phyloP scores from a whole-genome alignment of 2,797 vertebrate genomes.

The Galago senegalensis region DNA sequence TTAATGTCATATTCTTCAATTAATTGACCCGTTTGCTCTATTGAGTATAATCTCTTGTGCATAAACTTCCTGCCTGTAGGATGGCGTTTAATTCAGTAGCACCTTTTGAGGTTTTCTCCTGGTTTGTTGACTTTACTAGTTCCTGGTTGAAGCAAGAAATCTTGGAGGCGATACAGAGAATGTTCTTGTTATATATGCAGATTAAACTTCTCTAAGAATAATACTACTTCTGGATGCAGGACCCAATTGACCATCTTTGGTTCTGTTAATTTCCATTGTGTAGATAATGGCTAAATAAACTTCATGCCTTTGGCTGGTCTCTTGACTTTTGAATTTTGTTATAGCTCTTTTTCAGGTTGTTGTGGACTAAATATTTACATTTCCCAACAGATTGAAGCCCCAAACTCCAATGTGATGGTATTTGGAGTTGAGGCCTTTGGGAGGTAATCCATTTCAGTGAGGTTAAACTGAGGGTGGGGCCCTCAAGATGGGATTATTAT shows the following conservation, averaged over 20 bases:
- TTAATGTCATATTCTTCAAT: constrained; percentile 81
- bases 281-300: constrained; percentile 47
- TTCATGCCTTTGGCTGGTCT: not conserved
- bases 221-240: constrained; percentile 39
- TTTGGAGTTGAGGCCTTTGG: not conserved
- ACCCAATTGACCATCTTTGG: not conserved
- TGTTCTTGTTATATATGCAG: constrained; percentile 11
- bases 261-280: constrained; percentile 64
- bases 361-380: not conserved
- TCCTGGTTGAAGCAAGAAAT: constrained; percentile 26
- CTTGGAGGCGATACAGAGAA: constrained; percentile 1
- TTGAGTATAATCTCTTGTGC: constrained; percentile 73
- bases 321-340: constrained; percentile 57
- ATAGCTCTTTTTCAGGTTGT: not conserved
- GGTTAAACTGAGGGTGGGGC: not conserved
- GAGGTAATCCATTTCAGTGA: constrained; percentile 16
- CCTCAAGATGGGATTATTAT: not conserved
- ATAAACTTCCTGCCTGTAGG: constrained; percentile 57
- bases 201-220: constrained; percentile 37
- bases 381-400: not conserved
- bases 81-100: constrained; percentile 45
- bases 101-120: constrained; percentile 14
- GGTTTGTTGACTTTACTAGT: constrained; percentile 49
- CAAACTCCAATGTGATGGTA: not conserved
- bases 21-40: constrained; percentile 80